phyloP scores from a whole-genome alignment of 2,113 vertebrate genomes.

The Elaphurus davidianus region DNA sequence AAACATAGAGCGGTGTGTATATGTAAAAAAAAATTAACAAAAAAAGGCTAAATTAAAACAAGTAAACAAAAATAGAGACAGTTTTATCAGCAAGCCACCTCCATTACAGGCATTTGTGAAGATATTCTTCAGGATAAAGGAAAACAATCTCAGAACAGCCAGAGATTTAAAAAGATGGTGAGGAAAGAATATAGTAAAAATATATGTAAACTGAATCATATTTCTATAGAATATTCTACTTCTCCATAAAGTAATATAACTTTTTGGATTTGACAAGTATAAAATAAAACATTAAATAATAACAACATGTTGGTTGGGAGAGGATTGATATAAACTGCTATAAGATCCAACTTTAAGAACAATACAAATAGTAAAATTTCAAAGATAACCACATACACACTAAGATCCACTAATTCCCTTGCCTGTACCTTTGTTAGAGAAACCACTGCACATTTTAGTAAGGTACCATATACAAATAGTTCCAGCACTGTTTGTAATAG shows the following conservation, averaged over 20 bases:
- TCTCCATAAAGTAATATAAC: neutral
- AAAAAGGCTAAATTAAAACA: neutral
- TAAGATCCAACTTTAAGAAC: neutral
- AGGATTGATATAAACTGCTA: neutral
- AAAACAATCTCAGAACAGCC: neutral
- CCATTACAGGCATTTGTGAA: neutral
- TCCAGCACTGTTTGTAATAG: neutral
- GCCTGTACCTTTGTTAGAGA: neutral
- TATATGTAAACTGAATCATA: neutral
- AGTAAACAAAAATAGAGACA: neutral
- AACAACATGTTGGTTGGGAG: neutral
- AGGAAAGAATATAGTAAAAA: neutral
- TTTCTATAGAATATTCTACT: neutral
- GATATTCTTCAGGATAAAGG: neutral
- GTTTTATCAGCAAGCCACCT: neutral
- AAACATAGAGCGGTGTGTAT: neutral
- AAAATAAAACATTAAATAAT: constrained; percentile 3
- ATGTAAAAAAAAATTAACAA: neutral
- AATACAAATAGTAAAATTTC: neutral
- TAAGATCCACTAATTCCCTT: neutral
- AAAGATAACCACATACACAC: neutral
- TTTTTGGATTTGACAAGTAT: neutral
- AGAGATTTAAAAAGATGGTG: neutral
- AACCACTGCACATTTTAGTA: neutral
- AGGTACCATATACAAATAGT: neutral